Conservation (phyloP, 2,113 vertebrate genomes). For the Junco hyemalis region DNA sequence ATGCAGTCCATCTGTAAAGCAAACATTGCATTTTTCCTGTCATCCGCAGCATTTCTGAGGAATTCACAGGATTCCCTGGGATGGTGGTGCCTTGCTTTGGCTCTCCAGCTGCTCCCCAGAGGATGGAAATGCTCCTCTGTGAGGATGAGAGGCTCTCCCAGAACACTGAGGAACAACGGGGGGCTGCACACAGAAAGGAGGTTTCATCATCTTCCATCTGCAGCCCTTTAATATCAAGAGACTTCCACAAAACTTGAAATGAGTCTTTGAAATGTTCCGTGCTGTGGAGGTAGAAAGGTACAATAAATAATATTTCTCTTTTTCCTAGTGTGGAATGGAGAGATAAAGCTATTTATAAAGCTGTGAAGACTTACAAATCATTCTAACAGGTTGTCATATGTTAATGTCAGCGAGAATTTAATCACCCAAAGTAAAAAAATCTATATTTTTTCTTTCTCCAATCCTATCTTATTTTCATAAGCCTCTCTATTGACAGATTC, state of each 20-base stretch:
- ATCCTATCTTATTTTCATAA: slow-evolving; percentile 23
- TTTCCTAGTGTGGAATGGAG: slow-evolving; percentile 69
- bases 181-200: slow-evolving; percentile 39
- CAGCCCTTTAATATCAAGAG: slow-evolving; percentile 68
- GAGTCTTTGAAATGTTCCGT: slow-evolving; percentile 69
- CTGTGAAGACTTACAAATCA: slow-evolving; percentile 69
- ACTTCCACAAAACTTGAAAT: slow-evolving; percentile 66
- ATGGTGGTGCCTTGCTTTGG: slow-evolving; percentile 55
- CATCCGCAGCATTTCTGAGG: slow-evolving; percentile 46
- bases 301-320: slow-evolving; percentile 71
- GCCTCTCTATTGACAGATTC: slow-evolving; percentile 25
- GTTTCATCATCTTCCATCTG: slow-evolving; percentile 60
- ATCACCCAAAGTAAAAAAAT: slow-evolving; percentile 54
- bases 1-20: slow-evolving; percentile 56
- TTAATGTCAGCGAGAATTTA: slow-evolving; percentile 68
- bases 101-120: slow-evolving; percentile 42
- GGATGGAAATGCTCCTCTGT: slow-evolving; percentile 57
- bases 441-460: background rate
- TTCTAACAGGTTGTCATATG: slow-evolving; percentile 70
- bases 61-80: slow-evolving; percentile 66
- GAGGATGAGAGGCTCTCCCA: slow-evolving; percentile 39
- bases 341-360: slow-evolving; percentile 75
- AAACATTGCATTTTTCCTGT: slow-evolving; percentile 59
- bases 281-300: slow-evolving; percentile 56
- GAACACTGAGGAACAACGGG: slow-evolving; percentile 15